Base-by-base conservation (phyloP, 2,113 vertebrate species). In the Sigmodon hispidus region DNA sequence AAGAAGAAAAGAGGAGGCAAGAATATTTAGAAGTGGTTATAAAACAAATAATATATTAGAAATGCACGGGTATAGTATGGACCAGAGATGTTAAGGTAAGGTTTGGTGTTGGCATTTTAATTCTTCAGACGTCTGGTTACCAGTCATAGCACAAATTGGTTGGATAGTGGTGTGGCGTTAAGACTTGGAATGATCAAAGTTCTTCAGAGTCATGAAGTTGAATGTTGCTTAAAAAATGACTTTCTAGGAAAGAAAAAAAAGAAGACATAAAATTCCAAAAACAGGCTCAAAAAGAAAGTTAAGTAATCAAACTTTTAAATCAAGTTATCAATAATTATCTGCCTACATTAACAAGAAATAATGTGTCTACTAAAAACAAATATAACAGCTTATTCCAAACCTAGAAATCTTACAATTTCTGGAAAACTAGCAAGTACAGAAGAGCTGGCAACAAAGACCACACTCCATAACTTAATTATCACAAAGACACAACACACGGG, bases 1-100 rank as follows among this genome's bases (percentile, higher is more conserved):
- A 29, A 29, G 40, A 43, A 34, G 55, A 13, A 8, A 50, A 97
- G 97, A 92, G 98, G 98, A 98, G 98, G 81, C 98, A 99, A 97
- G 94, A 98, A 98, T 98, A 99, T 99, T 99, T 99, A 98, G 98
- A 99, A 99, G 99, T 99, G 99, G 99, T 99, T 99, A 98, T 98
- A 98, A 98, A 97, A 97, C 96, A 98, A 96, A 94, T 84, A 98
- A 98, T 96, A 94, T 98, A 97, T 95, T 97, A 98, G 97, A 84
- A 97, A 98, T 97, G 94, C 72, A 70, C 94, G 96, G 96, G 96
- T 97, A 97, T 88, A 95, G 97, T 95, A 92, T 96, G 97, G 97
- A 98, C 97, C 94, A 97, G 98, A 98, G 98, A 98, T 96, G 97
- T 98, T 98, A 98, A 98, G 96, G 92, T 95, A 97, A 91, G 88